Conservation (phyloP, 2,888 invertebrate species). For the Hoplodrina ambigua region DNA sequence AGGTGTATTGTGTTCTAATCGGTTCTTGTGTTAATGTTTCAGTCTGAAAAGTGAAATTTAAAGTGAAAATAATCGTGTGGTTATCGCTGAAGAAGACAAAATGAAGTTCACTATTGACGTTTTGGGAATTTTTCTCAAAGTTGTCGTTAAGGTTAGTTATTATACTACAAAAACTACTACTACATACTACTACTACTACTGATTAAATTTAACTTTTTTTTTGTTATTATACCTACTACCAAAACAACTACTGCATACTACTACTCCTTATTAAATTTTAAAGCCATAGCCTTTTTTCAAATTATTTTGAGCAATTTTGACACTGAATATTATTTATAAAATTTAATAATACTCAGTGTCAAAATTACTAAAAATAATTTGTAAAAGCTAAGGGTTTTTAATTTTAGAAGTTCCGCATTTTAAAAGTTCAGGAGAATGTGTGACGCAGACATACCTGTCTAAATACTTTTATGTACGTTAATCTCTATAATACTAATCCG, state of each 20-base stretch:
- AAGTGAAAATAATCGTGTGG: slow-evolving; percentile 74
- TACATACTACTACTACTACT: no score
- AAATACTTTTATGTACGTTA: background rate
- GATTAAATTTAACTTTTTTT: no score
- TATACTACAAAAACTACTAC: background rate
- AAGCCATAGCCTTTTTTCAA: no score
- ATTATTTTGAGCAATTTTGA: no score
- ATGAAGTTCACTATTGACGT: slow-evolving; percentile 90
- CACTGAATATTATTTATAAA: no score
- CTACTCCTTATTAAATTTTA: no score
- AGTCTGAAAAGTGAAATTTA: slow-evolving; percentile 81
- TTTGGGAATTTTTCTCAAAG: slow-evolving; percentile 88
- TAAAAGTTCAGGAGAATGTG: slow-evolving; percentile 20
- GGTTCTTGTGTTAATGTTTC: slow-evolving; percentile 74
- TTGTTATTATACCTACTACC: no score
- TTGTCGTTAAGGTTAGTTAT: slow-evolving; percentile 86
- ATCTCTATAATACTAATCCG: background rate
- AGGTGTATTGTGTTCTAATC: slow-evolving; percentile 65
- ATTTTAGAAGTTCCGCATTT: slow-evolving; percentile 28
- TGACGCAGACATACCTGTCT: slow-evolving; percentile 30
- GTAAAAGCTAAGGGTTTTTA: background rate
- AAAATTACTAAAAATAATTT: no score
- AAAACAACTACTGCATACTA: no score
- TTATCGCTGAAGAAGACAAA: slow-evolving; percentile 70
- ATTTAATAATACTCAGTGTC: no score